Evolutionary conservation across 2,797 vertebrate species (phyloP), one percentile per base, ranked within the genome.

Genomic region (Peromyscus eremicus): DNA sequence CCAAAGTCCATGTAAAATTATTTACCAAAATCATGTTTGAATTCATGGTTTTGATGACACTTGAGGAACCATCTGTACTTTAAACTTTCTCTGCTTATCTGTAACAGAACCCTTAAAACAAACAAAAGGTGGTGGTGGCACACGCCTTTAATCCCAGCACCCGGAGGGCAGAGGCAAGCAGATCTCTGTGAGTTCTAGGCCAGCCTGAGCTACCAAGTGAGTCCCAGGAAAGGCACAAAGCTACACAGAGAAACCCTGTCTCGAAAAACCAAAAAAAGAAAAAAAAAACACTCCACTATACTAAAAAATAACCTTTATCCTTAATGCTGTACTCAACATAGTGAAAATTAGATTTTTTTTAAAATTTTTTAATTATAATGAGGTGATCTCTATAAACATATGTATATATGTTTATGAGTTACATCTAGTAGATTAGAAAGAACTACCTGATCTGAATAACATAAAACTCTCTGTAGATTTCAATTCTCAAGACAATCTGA

Each of bases 401-500:
- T 29, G 10, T 32, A 3, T 46, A 27, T 76, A 27, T 73, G 21
- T 73, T 2, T 40, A 16, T 40, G 13, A 82, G 10, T 83, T 62
- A 83, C 2, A 66, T 84, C 57, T 52, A 62, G 4, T 49, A 84
- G 62, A 87, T 60, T 64, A 57, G 11, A 96, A 60, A 92, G 77
- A 91, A 91, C 34, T 71, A 9, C 40, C 25, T 76, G 52, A 92
- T 37, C n/a, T 79, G 96, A 73, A 12, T 91, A 87, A 79, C n/a
- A 71, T 81, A 87, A 94, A 95, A 68, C 57, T 4, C 85, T 46
- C 92, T 71, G 75, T 6, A 80, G 60, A 92, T 66, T 93, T 96
- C 46, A 89, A 90, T 19, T 92, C 95, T 93, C 92, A 70, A 55
- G 76, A 73, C 60, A 89, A 64, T 94, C 29, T 68, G 19, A 84